Evolutionary conservation across 2,888 invertebrate genomes (phyloP).

Genomic region (Tipula lateralis): DNA sequence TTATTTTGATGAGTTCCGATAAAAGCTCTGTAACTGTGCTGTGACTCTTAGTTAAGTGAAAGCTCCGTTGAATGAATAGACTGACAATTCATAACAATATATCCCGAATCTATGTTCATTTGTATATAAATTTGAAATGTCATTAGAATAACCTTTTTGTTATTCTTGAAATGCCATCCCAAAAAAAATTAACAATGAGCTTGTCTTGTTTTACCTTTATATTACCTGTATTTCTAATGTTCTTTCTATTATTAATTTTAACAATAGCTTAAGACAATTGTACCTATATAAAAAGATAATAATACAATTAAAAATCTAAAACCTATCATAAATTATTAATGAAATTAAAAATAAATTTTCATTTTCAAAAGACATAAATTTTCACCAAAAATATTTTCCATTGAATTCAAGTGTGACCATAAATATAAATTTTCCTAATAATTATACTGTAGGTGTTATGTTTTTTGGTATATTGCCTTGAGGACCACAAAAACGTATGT

Average conservation of each 20-base stretch:
- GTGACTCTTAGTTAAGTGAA: no score
- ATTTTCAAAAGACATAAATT: constrained; percentile 1
- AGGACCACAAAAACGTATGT: background rate
- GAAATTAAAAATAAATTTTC: background rate
- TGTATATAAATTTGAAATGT: no score
- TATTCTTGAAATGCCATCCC: no score
- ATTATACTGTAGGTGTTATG: background rate
- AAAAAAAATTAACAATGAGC: no score
- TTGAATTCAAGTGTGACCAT: background rate
- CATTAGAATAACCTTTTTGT: no score
- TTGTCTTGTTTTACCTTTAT: no score
- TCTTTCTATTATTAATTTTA: background rate
- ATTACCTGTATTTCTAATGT: background rate
- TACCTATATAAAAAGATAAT: background rate
- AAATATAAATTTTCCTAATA: background rate
- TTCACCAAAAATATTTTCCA: background rate
- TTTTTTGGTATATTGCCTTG: background rate
- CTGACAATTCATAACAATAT: no score
- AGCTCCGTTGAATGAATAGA: no score
- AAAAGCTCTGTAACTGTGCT: no score
- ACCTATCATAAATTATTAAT: background rate
- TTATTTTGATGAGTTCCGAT: no score
- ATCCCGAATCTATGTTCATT: no score
- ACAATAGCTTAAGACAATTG: background rate
- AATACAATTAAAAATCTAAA: background rate